Evolutionary conservation across 1,140 invertebrate genomes (phyloP).

Genomic region (Drosophila orosa): DNA sequence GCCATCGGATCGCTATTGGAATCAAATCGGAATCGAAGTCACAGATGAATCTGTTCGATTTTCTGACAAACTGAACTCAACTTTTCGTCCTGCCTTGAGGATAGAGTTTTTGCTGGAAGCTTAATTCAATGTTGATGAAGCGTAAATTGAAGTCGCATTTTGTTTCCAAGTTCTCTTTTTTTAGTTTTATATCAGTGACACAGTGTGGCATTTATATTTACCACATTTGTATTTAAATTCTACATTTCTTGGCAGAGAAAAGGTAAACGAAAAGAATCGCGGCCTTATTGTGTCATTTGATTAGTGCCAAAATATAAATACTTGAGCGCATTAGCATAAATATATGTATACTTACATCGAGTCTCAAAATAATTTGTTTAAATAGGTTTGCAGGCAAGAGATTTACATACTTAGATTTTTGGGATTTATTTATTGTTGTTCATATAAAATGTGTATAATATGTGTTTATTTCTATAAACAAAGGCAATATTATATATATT

Average conservation of each 20-base stretch:
- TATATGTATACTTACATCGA: not conserved
- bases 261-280: not conserved
- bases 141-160: not conserved
- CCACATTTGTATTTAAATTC: not conserved
- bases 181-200: not conserved
- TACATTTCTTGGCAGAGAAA: not conserved
- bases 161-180: not conserved
- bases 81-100: constrained; percentile 15
- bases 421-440: not conserved
- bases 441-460: not conserved
- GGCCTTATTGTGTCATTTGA: not conserved
- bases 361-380: not conserved
- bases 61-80: constrained; percentile 10
- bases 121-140: constrained; percentile 25
- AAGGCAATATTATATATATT: not conserved
- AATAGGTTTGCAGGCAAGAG: not conserved
- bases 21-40: constrained; percentile 15
- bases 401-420: not conserved
- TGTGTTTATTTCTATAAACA: not conserved
- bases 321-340: not conserved
- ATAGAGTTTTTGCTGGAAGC: constrained; percentile 6
- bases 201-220: not conserved
- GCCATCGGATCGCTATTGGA: constrained; percentile 3
- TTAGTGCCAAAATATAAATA: constrained; percentile 10
- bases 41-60: constrained; percentile 40